These are phyloP conservation scores for Elachura formosa DNA, from an alignment of 2,113 vertebrate species.

Conservation along the genomic window DNA sequence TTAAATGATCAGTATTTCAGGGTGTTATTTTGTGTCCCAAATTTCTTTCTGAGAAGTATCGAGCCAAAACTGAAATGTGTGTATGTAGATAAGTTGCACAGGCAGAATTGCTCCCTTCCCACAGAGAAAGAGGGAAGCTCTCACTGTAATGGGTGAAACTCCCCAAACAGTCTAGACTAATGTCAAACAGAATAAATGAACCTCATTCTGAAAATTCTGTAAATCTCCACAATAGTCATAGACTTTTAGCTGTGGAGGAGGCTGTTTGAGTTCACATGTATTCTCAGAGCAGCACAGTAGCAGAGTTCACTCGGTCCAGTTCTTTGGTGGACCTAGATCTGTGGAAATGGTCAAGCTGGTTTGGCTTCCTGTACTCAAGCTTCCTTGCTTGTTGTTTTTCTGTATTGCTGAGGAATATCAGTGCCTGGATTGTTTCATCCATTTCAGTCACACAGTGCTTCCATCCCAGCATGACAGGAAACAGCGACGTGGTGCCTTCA, in stretches of 20 bases:
- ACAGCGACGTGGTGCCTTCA: neutral
- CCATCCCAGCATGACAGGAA: neutral
- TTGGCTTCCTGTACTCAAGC: neutral
- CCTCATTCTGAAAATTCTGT: neutral
- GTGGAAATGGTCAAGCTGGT: neutral
- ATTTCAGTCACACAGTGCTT: fast-evolving
- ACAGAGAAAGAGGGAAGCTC: neutral
- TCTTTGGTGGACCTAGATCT: neutral
- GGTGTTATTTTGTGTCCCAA: neutral
- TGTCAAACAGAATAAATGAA: neutral
- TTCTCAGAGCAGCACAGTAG: neutral
- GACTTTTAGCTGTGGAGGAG: neutral
- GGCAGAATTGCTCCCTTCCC: neutral
- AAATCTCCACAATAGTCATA: fast-evolving
- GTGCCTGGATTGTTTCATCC: neutral
- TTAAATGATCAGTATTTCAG: neutral
- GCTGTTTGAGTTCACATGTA: neutral
- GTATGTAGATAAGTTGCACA: neutral
- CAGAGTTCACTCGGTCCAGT: neutral
- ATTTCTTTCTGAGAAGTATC: neutral
- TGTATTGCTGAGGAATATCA: neutral
- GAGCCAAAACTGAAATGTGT: neutral
- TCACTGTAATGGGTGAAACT: neutral
- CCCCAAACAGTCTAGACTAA: neutral
- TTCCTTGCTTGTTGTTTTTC: fast-evolving